phyloP scores from a whole-genome alignment of 2,888 invertebrate genomes.

The Leptinotarsa peninsularis region DNA sequence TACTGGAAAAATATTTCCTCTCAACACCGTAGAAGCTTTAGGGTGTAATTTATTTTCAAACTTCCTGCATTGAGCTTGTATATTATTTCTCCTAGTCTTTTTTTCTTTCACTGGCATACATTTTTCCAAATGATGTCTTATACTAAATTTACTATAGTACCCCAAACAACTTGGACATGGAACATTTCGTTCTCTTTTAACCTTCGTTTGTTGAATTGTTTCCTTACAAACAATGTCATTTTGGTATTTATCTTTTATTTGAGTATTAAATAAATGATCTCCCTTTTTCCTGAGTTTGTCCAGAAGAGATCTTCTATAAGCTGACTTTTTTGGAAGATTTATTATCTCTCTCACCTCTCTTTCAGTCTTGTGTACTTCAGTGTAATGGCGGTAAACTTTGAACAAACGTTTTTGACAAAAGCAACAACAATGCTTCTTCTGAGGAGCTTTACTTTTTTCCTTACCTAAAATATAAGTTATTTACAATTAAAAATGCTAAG shows the following conservation, averaged over 20 bases:
- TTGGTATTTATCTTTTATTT: too few species aligned
- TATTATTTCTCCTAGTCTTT: slow-evolving; percentile 17
- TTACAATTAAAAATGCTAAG: neutral
- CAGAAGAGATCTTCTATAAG: neutral
- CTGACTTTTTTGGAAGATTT: slow-evolving; percentile 17
- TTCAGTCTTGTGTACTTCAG: slow-evolving; percentile 4
- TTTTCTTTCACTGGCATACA: slow-evolving; percentile 19
- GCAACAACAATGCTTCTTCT: slow-evolving; percentile 1
- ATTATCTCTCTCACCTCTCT: slow-evolving; percentile 10
- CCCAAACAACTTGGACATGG: slow-evolving; percentile 27
- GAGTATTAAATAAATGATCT: slow-evolving; percentile 1
- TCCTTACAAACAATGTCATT: neutral
- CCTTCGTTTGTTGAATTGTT: too few species aligned
- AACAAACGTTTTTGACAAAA: slow-evolving; percentile 1
- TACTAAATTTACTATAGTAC: slow-evolving; percentile 24
- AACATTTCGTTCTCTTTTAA: slow-evolving; percentile 19
- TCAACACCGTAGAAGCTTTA: slow-evolving; percentile 18
- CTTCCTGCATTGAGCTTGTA: slow-evolving; percentile 25
- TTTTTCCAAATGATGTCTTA: slow-evolving; percentile 29
- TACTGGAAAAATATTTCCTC: slow-evolving; percentile 18
- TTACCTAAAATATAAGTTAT: too few species aligned
- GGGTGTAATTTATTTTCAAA: slow-evolving; percentile 26
- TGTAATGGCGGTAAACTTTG: slow-evolving; percentile 12
- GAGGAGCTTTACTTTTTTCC: too few species aligned
- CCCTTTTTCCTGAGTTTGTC: slow-evolving; percentile 8